Conservation (phyloP, 2,888 invertebrate species). For the Acleris holmiana region DNA sequence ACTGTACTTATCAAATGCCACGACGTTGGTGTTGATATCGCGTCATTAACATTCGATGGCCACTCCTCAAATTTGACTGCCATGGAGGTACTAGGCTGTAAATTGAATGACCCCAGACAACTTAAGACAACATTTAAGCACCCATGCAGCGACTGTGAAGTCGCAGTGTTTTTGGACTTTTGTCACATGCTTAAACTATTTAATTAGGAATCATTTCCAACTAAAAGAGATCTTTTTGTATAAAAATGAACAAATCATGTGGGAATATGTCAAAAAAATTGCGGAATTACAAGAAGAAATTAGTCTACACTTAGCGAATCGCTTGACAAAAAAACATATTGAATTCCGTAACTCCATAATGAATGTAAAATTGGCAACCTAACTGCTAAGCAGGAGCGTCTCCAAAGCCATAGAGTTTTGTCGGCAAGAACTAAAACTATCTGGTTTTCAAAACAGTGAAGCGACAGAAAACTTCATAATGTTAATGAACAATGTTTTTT, state of each 20-base stretch:
- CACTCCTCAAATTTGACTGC: constrained; percentile 38
- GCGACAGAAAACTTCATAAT: constrained; percentile 38
- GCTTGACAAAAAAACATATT: constrained; percentile 33
- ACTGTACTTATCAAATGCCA: constrained; percentile 37
- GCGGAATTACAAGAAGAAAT: constrained; percentile 36
- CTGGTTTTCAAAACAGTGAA: constrained; percentile 31
- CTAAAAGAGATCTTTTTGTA: constrained; percentile 13
- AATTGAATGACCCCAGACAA: constrained; percentile 13
- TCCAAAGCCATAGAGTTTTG: constrained; percentile 37
- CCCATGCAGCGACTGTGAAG: constrained; percentile 28
- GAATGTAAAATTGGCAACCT: constrained; percentile 43
- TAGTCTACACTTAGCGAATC: constrained; percentile 39
- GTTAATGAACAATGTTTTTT: constrained; percentile 40
- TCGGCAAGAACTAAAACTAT: constrained; percentile 31
- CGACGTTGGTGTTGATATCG: constrained; percentile 40
- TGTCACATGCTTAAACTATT: constrained; percentile 43
- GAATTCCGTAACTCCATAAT: constrained; percentile 41
- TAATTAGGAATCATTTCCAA: constrained; percentile 38
- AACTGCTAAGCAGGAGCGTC: constrained; percentile 42
- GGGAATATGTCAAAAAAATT: constrained; percentile 38
- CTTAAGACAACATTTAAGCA: constrained; percentile 38
- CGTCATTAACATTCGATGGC: constrained; percentile 44
- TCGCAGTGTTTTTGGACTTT: constrained; percentile 42
- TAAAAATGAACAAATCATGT: constrained; percentile 17
- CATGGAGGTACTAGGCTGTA: constrained; percentile 41